A percentile compares a stretch with the other conserved stretches of the same genome.
Conservation (phyloP, 2,888 invertebrate species). For the Serripes groenlandicus region DNA sequence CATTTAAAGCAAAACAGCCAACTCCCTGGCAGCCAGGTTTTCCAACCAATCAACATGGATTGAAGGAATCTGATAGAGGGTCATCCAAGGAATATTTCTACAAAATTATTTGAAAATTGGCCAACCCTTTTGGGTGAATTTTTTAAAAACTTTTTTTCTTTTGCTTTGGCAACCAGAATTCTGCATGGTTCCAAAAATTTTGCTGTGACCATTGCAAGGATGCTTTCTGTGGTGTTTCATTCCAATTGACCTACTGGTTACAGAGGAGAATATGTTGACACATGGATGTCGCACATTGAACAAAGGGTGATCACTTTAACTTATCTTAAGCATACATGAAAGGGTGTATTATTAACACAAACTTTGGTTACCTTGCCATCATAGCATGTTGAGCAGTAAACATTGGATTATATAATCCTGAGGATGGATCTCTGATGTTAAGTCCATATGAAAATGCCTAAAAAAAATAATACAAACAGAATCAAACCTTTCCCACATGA, state of each 20-base stretch:
- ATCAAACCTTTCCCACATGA: no score
- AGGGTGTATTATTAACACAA: neutral
- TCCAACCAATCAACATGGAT: no score
- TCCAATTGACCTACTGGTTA: neutral
- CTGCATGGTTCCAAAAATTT: no score
- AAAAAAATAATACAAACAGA: neutral
- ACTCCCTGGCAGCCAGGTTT: no score
- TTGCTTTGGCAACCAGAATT: no score
- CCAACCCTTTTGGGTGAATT: no score
- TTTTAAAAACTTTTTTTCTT: no score
- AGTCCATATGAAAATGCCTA: neutral
- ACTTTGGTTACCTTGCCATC: neutral
- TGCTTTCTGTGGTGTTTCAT: neutral
- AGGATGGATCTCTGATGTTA: neutral
- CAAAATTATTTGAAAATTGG: no score
- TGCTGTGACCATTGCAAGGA: no score
- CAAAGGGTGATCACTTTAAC: neutral
- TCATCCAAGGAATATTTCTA: no score
- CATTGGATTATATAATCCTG: neutral
- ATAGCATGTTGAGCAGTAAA: conserved; percentile 1
- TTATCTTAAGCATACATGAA: neutral
- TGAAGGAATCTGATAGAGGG: no score
- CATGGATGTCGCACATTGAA: neutral
- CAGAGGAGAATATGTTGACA: neutral
- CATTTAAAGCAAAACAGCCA: no score